Percentiles rank a stretch among this genome's conserved stretches.
Evolutionary conservation across 2,797 vertebrate genomes (phyloP).

Genomic region (Paramormyrops hopkinsi): DNA sequence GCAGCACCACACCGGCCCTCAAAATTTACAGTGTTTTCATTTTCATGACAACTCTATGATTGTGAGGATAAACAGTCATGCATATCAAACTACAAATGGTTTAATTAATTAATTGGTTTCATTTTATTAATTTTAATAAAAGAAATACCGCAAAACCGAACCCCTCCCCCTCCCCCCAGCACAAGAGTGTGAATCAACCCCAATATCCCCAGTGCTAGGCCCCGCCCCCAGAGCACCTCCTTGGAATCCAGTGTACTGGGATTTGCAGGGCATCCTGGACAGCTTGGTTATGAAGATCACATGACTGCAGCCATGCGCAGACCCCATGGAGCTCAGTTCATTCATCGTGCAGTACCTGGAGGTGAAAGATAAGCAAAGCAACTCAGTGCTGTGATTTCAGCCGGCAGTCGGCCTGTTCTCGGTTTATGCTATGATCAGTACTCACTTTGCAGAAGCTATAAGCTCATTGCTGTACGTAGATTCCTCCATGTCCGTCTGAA

Average conservation of each 20-base stretch:
- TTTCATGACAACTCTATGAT: background rate
- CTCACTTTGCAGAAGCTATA: conserved; percentile 66
- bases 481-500: conserved; percentile 67
- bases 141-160: background rate
- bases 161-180: background rate
- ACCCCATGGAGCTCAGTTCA: conserved; percentile 44
- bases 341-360: conserved; percentile 67
- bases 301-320: conserved; percentile 39
- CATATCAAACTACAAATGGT: background rate
- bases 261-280: conserved; percentile 52
- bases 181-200: background rate
- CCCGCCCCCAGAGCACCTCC: conserved; percentile 50
- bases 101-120: background rate
- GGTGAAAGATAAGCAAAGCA: background rate
- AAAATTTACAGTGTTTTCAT: background rate
- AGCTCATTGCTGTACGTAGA: conserved; percentile 60
- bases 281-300: conserved; percentile 64
- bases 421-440: background rate
- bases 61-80: background rate
- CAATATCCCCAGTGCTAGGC: background rate
- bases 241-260: conserved; percentile 66
- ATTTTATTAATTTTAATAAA: background rate
- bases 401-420: background rate
- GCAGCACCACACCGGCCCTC: background rate
- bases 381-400: conserved; percentile 29